These are phyloP conservation scores for Plodia interpunctella DNA, from an alignment of 1,140 invertebrate species.

Conservation along the genomic window DNA sequence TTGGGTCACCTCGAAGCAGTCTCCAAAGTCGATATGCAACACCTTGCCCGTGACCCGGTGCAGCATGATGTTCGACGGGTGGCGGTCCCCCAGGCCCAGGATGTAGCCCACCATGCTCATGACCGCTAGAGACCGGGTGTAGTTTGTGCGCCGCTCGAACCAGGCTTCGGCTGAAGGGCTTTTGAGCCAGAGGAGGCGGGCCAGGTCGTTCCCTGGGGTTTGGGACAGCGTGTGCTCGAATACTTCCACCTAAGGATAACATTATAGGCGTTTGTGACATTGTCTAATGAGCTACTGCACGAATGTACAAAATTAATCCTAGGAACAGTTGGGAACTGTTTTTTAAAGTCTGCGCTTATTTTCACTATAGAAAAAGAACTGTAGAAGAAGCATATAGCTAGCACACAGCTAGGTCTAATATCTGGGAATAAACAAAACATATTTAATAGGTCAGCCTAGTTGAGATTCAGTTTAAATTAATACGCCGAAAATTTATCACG, in stretches of 20 bases:
- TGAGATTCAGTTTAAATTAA: too few species aligned
- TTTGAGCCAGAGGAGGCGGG: conserved; percentile 96
- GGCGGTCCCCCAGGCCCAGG: conserved; percentile 88
- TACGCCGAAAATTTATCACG: too few species aligned
- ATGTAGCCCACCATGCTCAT: conserved; percentile 99
- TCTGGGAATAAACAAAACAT: neutral
- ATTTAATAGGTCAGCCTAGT: too few species aligned
- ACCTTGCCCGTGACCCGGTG: conserved; percentile 99
- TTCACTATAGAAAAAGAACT: too few species aligned
- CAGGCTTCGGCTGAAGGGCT: conserved; percentile 98
- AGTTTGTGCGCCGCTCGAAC: conserved; percentile 99
- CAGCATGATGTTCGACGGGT: conserved; percentile 99
- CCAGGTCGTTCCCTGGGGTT: conserved; percentile 97
- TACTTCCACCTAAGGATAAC: conserved; percentile 90
- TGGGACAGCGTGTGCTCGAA: conserved; percentile 98
- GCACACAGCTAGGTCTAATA: too few species aligned
- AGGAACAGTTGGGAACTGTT: too few species aligned
- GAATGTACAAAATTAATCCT: too few species aligned
- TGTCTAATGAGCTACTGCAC: neutral
- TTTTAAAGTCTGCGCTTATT: too few species aligned
- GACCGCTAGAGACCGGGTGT: conserved; percentile 97
- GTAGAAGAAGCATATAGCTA: too few species aligned
- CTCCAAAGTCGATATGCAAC: conserved; percentile 99
- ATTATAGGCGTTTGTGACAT: neutral
- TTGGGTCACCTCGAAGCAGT: conserved; percentile 99